Evolutionary conservation across 2,797 vertebrate genomes (phyloP).

Genomic region (Eurystomus glaucurus): DNA sequence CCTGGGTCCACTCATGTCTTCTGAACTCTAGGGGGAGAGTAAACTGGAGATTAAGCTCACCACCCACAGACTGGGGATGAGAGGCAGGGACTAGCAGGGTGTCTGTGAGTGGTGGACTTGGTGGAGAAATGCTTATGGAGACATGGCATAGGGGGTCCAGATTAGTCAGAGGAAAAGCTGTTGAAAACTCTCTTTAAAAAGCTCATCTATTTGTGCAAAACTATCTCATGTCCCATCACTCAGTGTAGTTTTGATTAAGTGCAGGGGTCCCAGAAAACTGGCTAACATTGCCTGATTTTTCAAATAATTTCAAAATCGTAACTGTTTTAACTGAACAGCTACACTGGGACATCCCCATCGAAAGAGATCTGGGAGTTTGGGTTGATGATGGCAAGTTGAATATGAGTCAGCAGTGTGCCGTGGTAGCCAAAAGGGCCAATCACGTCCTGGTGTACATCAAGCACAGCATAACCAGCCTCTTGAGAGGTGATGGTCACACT

Average conservation of each 20-base stretch:
- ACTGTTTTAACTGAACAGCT: background rate
- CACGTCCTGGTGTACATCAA: rapidly evolving
- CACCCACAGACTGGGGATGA: background rate
- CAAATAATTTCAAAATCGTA: background rate
- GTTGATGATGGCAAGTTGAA: background rate
- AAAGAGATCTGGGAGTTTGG: background rate
- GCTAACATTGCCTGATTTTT: background rate
- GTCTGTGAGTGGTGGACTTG: background rate
- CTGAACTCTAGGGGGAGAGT: background rate
- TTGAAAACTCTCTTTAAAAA: background rate
- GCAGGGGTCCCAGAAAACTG: background rate
- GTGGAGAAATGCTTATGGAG: background rate
- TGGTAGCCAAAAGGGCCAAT: background rate
- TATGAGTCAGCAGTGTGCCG: background rate
- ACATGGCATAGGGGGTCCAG: rapidly evolving
- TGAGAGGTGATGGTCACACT: rapidly evolving
- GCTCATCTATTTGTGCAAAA: background rate
- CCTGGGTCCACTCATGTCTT: background rate
- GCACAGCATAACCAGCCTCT: rapidly evolving
- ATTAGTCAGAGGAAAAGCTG: background rate
- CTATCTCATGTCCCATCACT: background rate
- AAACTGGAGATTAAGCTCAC: background rate
- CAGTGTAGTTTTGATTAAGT: background rate
- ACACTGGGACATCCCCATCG: background rate
- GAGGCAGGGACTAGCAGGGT: background rate